Evolutionary conservation across 2,113 vertebrate genomes (phyloP), one percentile per base, ranked within the genome.

Genomic region (Tamias sibiricus): DNA sequence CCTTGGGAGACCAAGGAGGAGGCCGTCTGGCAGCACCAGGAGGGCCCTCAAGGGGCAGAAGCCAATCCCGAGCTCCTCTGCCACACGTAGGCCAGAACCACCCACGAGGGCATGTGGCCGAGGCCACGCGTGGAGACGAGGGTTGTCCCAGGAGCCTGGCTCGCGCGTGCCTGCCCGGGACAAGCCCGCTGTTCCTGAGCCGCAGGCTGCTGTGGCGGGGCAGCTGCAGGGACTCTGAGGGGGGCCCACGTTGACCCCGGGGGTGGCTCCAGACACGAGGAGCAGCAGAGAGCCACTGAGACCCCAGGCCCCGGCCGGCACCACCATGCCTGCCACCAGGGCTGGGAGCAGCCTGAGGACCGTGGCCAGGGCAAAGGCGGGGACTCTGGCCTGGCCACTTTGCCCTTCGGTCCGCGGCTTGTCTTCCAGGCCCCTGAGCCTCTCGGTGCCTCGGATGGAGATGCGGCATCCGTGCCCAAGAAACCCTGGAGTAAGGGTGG

Each of bases 1-100:
- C 97, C 96, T 95, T 71, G 71, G 6, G 62, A 98, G 98, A 98
- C 98, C 98, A 98, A 99, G 98, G 98, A 90, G 91, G 96, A 6
- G 44, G 66, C 24, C 7, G 98, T 98, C 98, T 98, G 98, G 97
- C 97, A 96, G 97, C 97, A 98, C 98, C 96, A 89, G 96, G 98
- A 97, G 98, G 98, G 98, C 97, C 74, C 85, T 75, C 80, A 88
- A 95, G 89, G 90, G 76, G 37, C 90, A 82, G 74, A 47, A 57
- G n/a, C 52, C 69, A 75, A 91, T 17, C 40, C 49, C 62, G 1
- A 72, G 68, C 77, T 72, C 68, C 10, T 44, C 22, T 16, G 62
- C 40, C 44, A 93, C 26, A 69, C 42, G 35, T 19, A 14, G 72
- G 30, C 87, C 54, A 52, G 7, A 85, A 54, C 16, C 24, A 35